Conservation (phyloP, 2,113 vertebrate species). For the Archocentrus centrarchus region DNA sequence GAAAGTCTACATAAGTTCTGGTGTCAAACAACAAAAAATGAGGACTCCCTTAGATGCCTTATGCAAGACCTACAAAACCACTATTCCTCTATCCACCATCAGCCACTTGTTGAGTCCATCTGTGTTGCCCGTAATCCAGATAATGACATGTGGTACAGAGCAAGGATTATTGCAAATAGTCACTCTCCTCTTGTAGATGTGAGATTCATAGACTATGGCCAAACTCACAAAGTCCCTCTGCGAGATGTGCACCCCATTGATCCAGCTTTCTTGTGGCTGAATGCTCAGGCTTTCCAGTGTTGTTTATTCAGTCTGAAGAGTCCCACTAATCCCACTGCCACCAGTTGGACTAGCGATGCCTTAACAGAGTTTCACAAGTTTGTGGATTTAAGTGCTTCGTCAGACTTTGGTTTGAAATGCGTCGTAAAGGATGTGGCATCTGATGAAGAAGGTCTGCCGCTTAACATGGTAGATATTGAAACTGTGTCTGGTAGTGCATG, state of each 20-base stretch:
- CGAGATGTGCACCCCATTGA: conserved; percentile 49
- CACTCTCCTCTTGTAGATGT: conserved; percentile 45
- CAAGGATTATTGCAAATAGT: conserved; percentile 40
- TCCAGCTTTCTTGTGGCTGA: conserved; percentile 45
- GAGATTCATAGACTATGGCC: conserved; percentile 68
- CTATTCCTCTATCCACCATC: conserved; percentile 8
- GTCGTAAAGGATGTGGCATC: conserved; percentile 28
- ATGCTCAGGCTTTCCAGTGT: conserved; percentile 62
- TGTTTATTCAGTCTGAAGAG: conserved; percentile 22
- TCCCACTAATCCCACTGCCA: background rate
- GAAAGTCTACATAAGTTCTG: conserved; percentile 58
- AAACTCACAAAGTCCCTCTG: conserved; percentile 45
- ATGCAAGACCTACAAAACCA: conserved; percentile 62
- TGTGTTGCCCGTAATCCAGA: conserved; percentile 58
- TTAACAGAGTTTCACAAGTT: conserved; percentile 46
- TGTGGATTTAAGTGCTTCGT: background rate
- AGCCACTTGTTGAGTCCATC: conserved; percentile 30
- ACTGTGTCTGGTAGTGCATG: conserved; percentile 18
- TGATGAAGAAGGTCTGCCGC: conserved; percentile 38
- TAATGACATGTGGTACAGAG: conserved; percentile 62
- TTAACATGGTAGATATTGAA: conserved; percentile 55
- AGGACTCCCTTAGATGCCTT: conserved; percentile 20
- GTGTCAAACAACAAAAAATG: conserved; percentile 52
- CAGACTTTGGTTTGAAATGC: conserved; percentile 34
- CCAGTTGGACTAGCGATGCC: background rate